phyloP scores from a whole-genome alignment of 2,113 vertebrate species.

The Ibidorhyncha struthersii region DNA sequence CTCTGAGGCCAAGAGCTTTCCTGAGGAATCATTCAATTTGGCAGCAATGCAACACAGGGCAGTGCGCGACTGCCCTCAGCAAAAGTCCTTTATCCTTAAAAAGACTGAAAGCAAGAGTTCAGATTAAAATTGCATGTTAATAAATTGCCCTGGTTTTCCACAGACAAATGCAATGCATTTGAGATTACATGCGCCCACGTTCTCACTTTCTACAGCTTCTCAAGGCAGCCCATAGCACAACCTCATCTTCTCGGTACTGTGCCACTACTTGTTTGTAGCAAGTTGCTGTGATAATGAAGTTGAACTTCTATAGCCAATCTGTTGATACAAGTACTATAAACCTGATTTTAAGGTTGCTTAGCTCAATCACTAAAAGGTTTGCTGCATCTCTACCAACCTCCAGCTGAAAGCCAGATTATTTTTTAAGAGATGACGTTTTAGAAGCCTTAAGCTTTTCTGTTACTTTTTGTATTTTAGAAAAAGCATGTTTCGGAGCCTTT shows the following conservation, averaged over 20 bases:
- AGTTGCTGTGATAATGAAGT: neutral
- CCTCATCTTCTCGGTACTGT: neutral
- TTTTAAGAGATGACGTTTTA: neutral
- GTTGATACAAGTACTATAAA: neutral
- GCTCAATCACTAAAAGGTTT: neutral
- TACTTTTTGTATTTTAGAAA: neutral
- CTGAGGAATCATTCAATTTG: neutral
- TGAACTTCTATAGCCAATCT: neutral
- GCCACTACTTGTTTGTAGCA: neutral
- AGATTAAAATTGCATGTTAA: neutral
- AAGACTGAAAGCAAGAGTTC: neutral
- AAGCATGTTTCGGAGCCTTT: neutral
- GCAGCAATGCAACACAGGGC: neutral
- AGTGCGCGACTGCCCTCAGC: rapidly evolving
- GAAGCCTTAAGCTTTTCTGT: neutral
- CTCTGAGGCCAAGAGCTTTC: neutral
- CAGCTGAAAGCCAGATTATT: neutral
- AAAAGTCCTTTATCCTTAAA: neutral
- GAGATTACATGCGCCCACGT: neutral
- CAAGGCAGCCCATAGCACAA: neutral
- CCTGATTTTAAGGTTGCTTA: neutral
- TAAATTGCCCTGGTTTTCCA: neutral
- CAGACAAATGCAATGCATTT: neutral
- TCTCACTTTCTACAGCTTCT: neutral
- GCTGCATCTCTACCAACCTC: neutral